Percentiles rank a stretch among this genome's conserved stretches.
Conservation (phyloP, 1,140 invertebrate species). For the Amyelois transitella region DNA sequence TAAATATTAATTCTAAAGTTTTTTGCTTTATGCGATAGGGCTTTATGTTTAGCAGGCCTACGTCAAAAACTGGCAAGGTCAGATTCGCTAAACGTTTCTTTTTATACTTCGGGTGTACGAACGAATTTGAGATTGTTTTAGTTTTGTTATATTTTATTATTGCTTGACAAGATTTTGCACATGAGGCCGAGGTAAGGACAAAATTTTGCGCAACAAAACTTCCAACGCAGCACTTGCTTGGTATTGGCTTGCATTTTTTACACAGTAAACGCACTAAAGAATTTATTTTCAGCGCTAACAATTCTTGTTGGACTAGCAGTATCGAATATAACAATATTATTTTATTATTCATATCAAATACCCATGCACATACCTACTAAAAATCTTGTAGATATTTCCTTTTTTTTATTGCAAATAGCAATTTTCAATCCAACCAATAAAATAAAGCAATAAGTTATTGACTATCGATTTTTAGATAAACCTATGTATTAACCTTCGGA, state of each 20-base stretch:
- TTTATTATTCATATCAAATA: background rate
- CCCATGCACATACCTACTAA: too few relatives aligned
- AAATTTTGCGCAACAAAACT: constrained; percentile 11
- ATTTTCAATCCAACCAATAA: too few relatives aligned
- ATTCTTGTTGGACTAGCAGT: constrained; percentile 2
- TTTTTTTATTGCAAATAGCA: too few relatives aligned
- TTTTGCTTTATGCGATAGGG: background rate
- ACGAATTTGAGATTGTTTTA: constrained; percentile 11
- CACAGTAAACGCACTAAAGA: background rate
- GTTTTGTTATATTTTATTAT: constrained; percentile 7
- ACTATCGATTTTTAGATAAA: too few relatives aligned
- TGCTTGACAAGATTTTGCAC: constrained; percentile 28
- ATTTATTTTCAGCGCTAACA: background rate
- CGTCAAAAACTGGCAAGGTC: background rate
- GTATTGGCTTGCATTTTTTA: background rate
- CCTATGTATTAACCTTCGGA: too few relatives aligned
- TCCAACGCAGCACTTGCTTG: background rate
- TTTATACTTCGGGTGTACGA: constrained; percentile 18
- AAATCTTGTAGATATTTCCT: too few relatives aligned
- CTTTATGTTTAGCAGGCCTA: background rate
- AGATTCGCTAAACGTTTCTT: background rate
- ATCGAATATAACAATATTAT: background rate
- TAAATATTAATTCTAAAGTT: constrained; percentile 15
- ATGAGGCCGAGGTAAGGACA: constrained; percentile 34
- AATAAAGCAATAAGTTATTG: too few relatives aligned